These are phyloP conservation scores for Cygnus atratus DNA, from an alignment of 2,113 vertebrate species.

Conservation along the genomic window DNA sequence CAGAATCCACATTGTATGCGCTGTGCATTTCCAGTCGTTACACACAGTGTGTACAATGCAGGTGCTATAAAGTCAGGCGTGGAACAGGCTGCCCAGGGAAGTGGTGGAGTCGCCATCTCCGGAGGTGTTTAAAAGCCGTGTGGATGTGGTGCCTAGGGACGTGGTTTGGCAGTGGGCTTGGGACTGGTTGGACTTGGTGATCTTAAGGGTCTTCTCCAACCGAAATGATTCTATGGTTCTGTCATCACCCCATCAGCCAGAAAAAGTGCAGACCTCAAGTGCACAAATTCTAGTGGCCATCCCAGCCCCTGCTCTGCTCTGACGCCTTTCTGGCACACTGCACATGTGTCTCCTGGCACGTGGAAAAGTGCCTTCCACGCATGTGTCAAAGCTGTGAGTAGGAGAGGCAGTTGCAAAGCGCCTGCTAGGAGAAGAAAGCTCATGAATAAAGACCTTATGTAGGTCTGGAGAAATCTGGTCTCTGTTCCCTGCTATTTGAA, in stretches of 20 bases:
- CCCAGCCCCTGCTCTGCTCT: background rate
- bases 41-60: conserved; percentile 99
- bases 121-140: background rate
- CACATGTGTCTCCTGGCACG: accelerated
- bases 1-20: conserved; percentile 97
- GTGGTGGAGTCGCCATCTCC: background rate
- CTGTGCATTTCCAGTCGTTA: conserved; percentile 83
- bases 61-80: conserved; percentile 78
- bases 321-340: accelerated
- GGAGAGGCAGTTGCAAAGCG: accelerated
- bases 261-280: background rate
- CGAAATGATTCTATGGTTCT: background rate
- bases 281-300: background rate
- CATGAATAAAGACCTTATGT: background rate
- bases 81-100: background rate
- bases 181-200: background rate
- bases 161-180: background rate
- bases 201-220: background rate
- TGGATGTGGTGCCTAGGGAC: background rate
- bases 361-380: background rate
- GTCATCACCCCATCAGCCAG: background rate
- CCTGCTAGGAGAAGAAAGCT: background rate
- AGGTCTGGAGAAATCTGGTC: background rate
- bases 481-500: background rate
- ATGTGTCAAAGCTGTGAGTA: background rate